phyloP scores from a whole-genome alignment of 2,888 invertebrate genomes.

The Liopterus haemorrhoidalis region DNA sequence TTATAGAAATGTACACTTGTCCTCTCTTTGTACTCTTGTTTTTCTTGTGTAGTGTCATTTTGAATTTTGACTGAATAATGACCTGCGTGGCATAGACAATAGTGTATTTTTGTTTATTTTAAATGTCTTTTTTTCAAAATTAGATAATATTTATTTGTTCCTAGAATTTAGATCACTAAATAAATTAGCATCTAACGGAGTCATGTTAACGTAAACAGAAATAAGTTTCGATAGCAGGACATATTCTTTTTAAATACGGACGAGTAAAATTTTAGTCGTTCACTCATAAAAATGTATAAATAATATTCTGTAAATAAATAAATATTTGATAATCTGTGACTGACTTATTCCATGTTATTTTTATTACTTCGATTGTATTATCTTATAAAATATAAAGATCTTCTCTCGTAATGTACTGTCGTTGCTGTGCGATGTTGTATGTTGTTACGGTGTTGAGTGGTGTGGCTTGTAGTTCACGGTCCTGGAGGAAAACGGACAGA shows the following conservation, averaged over 20 bases:
- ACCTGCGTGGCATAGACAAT: background rate
- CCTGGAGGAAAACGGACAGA: constrained; percentile 64
- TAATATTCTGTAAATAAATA: too few relatives aligned
- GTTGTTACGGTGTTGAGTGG: too few relatives aligned
- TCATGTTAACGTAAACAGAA: background rate
- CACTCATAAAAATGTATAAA: background rate
- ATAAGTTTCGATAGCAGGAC: background rate
- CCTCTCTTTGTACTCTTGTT: too few relatives aligned
- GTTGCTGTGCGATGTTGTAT: constrained; percentile 45
- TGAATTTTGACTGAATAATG: too few relatives aligned
- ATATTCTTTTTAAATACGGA: background rate
- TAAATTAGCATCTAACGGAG: background rate
- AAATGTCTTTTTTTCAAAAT: background rate
- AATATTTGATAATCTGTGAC: too few relatives aligned
- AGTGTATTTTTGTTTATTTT: constrained; percentile 1
- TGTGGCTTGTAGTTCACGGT: constrained; percentile 43
- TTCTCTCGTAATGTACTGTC: too few relatives aligned
- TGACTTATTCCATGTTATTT: constrained; percentile 29
- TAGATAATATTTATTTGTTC: constrained; percentile 1
- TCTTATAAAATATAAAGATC: too few relatives aligned
- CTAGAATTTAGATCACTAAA: constrained; percentile 1
- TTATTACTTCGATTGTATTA: too few relatives aligned
- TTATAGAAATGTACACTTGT: too few relatives aligned
- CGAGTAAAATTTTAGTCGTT: background rate
- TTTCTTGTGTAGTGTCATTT: too few relatives aligned